Evolutionary conservation across 2,888 invertebrate species (phyloP).

Genomic region (Serripes groenlandicus): DNA sequence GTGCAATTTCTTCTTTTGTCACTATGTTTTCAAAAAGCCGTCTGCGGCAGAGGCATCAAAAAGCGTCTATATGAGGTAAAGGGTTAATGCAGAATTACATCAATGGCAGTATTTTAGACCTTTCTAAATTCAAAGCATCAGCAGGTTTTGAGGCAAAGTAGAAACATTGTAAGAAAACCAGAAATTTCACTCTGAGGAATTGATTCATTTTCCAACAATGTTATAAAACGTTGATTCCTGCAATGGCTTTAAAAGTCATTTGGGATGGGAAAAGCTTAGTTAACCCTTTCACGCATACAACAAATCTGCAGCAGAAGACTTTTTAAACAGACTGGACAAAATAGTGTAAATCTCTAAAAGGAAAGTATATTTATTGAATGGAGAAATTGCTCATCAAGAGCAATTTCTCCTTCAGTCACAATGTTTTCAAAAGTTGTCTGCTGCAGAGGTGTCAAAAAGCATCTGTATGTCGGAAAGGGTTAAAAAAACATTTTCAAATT

Average conservation of each 20-base stretch:
- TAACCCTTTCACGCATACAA: no score
- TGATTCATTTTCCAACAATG: not conserved
- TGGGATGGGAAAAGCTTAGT: not conserved
- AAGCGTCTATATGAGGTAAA: not conserved
- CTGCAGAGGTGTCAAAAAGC: no score
- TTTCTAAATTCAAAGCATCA: not conserved
- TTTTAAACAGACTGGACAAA: no score
- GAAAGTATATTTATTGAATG: no score
- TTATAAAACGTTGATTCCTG: not conserved
- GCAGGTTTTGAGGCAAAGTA: not conserved
- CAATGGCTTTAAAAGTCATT: no score
- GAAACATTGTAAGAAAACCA: not conserved
- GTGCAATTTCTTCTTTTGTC: not conserved
- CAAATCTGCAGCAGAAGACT: no score
- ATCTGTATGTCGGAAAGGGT: no score
- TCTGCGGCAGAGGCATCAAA: not conserved
- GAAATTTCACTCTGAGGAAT: not conserved
- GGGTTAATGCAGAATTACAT: not conserved
- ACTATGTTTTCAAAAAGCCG: not conserved
- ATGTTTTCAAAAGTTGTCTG: no score
- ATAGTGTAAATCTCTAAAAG: no score
- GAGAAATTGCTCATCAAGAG: no score
- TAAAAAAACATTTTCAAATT: no score
- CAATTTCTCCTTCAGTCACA: no score
- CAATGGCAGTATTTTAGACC: not conserved